These are phyloP conservation scores for Acanthiza pusilla DNA, from an alignment of 2,797 vertebrate genomes.

Conservation along the genomic window DNA sequence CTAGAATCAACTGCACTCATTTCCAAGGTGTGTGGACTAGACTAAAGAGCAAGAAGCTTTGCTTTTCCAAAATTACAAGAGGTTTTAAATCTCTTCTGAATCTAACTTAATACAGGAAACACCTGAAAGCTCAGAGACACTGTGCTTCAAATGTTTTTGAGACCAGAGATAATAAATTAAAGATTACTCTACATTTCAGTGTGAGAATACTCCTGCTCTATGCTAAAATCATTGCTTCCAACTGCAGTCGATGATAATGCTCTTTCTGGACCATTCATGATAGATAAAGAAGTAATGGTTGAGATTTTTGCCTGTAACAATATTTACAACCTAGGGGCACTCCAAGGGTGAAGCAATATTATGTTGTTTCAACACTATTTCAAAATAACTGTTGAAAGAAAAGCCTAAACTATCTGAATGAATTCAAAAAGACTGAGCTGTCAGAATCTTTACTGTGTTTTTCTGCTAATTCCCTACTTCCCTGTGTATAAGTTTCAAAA, in stretches of 20 bases:
- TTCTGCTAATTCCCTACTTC: not conserved
- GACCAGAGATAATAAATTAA: not conserved
- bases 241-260: not conserved
- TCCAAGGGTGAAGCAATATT: not conserved
- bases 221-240: not conserved
- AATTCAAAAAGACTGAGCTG: not conserved
- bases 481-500: not conserved
- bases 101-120: not conserved
- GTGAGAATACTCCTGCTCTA: not conserved
- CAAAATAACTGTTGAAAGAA: not conserved
- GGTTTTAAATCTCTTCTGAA: slow-evolving; percentile 31
- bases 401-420: not conserved
- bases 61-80: slow-evolving; percentile 34
- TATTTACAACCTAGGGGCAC: not conserved
- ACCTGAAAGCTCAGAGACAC: not conserved
- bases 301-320: not conserved
- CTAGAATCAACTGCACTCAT: not conserved
- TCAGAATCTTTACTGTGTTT: not conserved
- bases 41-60: slow-evolving; percentile 48
- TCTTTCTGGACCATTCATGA: not conserved
- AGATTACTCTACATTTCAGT: not conserved
- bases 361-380: not conserved
- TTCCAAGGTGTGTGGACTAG: not conserved
- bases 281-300: not conserved
- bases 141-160: not conserved